phyloP scores from a whole-genome alignment of 64 coral and sea anemone genomes.

The Stichodactyla mertensii region DNA sequence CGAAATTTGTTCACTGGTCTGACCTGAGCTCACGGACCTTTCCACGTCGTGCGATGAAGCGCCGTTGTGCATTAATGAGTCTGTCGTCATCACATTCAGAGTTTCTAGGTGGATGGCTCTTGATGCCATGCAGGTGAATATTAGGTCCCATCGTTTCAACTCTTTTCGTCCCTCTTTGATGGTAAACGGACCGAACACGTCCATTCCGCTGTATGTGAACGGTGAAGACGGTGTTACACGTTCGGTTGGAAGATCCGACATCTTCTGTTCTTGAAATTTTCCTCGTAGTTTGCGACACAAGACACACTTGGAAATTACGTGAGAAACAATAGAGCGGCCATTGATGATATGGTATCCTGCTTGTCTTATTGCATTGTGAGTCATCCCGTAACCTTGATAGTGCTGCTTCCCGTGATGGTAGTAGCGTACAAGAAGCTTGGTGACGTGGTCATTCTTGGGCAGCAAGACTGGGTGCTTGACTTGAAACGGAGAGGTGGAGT shows the following conservation, averaged over 20 bases:
- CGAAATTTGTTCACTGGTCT: constrained; percentile 15
- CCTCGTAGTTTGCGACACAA: constrained; percentile 12
- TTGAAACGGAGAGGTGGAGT: not conserved
- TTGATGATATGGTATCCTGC: constrained; percentile 19
- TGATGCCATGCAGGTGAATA: constrained; percentile 36
- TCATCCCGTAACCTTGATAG: constrained; percentile 13
- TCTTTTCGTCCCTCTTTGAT: constrained; percentile 35
- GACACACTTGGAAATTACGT: constrained; percentile 16
- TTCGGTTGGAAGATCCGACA: constrained; percentile 31
- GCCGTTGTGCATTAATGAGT: constrained; percentile 25
- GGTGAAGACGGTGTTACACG: constrained; percentile 19
- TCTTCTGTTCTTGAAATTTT: constrained; percentile 31
- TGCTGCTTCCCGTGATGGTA: constrained; percentile 32
- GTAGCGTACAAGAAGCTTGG: not conserved
- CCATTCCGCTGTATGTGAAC: constrained; percentile 39
- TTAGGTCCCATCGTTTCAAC: constrained; percentile 39
- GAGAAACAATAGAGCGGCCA: constrained; percentile 5
- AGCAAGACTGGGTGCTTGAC: not conserved
- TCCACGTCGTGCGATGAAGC: constrained; percentile 36
- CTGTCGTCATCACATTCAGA: constrained; percentile 18
- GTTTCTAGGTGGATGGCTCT: constrained; percentile 33
- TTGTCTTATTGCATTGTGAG: constrained; percentile 28
- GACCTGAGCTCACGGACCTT: not conserved
- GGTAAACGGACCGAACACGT: constrained; percentile 31
- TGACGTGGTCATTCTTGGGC: not conserved